A percentile compares a stretch with the other conserved stretches of the same genome.
Evolutionary conservation across 37 sponge, comb jelly and placozoan genomes (phyloP).

Genomic region (Crambe crambe): DNA sequence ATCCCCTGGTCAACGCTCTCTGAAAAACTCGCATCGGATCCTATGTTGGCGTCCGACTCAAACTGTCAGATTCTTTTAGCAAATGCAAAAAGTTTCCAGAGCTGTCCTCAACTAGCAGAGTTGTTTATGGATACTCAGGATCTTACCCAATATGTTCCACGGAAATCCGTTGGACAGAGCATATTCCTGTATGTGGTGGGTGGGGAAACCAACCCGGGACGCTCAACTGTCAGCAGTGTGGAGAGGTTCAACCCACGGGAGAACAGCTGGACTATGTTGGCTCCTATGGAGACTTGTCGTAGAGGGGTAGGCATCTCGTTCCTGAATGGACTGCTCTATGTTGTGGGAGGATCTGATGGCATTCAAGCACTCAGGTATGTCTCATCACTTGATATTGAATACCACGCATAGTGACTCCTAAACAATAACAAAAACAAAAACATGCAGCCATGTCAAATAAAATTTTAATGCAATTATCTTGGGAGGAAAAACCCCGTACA

Average conservation of each 20-base stretch:
- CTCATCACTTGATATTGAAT: neutral
- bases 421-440: too few species aligned
- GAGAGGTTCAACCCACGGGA: slow-evolving; percentile 60
- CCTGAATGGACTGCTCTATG: slow-evolving; percentile 68
- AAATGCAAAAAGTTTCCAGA: slow-evolving; percentile 40
- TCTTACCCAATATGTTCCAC: slow-evolving; percentile 43
- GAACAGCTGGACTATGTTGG: slow-evolving; percentile 61
- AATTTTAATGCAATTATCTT: too few species aligned
- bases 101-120: slow-evolving; percentile 5
- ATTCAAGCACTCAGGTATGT: slow-evolving; percentile 46
- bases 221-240: slow-evolving; percentile 62
- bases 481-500: too few species aligned
- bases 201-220: slow-evolving; percentile 76
- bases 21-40: slow-evolving; percentile 9
- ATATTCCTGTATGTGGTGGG: slow-evolving; percentile 71
- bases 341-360: slow-evolving; percentile 85
- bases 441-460: too few species aligned
- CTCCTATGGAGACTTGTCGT: slow-evolving; percentile 60
- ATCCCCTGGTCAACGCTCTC: slow-evolving; percentile 49
- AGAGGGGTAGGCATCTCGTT: slow-evolving; percentile 79
- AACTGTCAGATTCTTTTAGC: slow-evolving; percentile 18
- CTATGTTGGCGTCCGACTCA: slow-evolving; percentile 1
- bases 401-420: too few species aligned
- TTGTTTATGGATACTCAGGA: slow-evolving; percentile 18
- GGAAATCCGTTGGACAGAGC: slow-evolving; percentile 41